Conservation (phyloP, 2,888 invertebrate species). For the Panzeria rudis region DNA sequence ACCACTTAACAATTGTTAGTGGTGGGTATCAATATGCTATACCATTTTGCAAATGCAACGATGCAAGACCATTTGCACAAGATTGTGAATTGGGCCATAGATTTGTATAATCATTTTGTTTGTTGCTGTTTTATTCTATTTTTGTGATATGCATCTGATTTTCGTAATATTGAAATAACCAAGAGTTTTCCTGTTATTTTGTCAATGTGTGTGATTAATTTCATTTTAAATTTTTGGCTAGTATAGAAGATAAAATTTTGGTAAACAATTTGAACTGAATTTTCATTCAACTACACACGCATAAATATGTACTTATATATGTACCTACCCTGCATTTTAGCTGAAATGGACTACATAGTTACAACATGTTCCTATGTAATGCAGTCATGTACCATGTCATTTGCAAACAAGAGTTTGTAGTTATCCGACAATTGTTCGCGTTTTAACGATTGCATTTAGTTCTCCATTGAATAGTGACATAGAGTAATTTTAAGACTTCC, state of each 20-base stretch:
- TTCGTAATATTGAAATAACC: constrained; percentile 49
- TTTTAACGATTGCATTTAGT: too few relatives aligned
- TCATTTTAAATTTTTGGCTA: constrained; percentile 52
- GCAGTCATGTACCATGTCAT: too few relatives aligned
- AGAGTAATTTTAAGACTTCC: too few relatives aligned
- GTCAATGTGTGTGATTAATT: constrained; percentile 42
- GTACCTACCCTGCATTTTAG: background rate
- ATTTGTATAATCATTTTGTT: constrained; percentile 15
- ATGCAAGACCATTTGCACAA: too few relatives aligned
- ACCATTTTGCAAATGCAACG: too few relatives aligned
- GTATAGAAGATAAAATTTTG: constrained; percentile 28
- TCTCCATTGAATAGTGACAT: too few relatives aligned
- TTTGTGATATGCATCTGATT: constrained; percentile 37
- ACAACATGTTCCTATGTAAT: too few relatives aligned
- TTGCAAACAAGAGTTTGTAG: too few relatives aligned
- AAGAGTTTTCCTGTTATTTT: constrained; percentile 54
- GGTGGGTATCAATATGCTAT: too few relatives aligned
- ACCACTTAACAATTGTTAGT: too few relatives aligned
- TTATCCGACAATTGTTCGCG: too few relatives aligned
- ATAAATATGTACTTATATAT: background rate
- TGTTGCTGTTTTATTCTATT: constrained; percentile 1
- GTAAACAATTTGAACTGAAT: constrained; percentile 50
- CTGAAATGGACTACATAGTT: background rate
- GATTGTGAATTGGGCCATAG: too few relatives aligned
- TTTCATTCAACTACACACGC: constrained; percentile 1